Evolutionary conservation across 2,797 vertebrate genomes (phyloP), one percentile per base, ranked within the genome.

Genomic region (Acrossocheilus wenchowensis): DNA sequence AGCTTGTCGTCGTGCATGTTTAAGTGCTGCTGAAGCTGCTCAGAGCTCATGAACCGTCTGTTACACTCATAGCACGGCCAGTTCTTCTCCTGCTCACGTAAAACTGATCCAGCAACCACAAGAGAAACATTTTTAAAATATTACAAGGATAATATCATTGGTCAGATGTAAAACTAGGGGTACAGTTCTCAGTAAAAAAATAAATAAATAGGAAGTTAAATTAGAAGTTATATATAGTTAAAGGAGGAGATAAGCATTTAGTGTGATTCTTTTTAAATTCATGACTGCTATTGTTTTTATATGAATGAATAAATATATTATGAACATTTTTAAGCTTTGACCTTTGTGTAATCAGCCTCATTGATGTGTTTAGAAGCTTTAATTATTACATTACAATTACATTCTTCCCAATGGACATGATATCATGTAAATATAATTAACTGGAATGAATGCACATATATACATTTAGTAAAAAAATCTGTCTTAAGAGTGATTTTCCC

Each of bases 61-160:
- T 97, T 99, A 83, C 98, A 99, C 89, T 99, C 98, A 0, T 98
- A 99, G 89, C 98, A 99, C 0, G 98, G 98, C 98, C 98, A 99
- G 90, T 99, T 99, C 95, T 98, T 99, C 93, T 99, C 98, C 88
- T 99, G 98, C 66, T 99, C 98, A 86, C 97, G 94, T 77, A 99
- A 95, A 78, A 98, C 98, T 99, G 88, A 0, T 57, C 66, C 66
- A 34, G 26, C 19, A 71, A 72, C 9, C 8, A 30, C 0, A 48
- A 82, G 23, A 54, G 48, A 69, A 14, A 23, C n/a, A 48, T 36
- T 64, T 23, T n/a, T 6, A 0, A 62, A 12, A 73, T 21, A 57
- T n/a, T 23, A 30, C 26, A 17, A 62, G 36, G 43, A 81, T 34
- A 52, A 69, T 52, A 52, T 34, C 14, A 30, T 82, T 34, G 17